A percentile compares a stretch with the other conserved stretches of the same genome.
phyloP scores from a whole-genome alignment of 2,113 vertebrate genomes.

The Oriolus oriolus region DNA sequence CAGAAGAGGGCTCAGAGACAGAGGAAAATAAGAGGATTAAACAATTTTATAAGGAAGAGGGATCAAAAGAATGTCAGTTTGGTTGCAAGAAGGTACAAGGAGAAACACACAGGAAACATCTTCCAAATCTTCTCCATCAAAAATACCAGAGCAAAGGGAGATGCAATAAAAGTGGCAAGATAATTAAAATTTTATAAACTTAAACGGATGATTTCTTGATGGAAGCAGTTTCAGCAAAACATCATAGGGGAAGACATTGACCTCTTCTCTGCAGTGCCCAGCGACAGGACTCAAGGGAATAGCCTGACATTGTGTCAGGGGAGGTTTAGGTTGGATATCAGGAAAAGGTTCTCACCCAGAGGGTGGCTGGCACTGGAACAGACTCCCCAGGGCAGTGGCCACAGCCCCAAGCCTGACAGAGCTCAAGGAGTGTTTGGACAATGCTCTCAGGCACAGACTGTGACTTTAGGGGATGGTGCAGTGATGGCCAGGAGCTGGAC shows the following conservation, averaged over 20 bases:
- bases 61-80: not conserved
- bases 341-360: not conserved
- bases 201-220: not conserved
- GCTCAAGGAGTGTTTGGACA: not conserved
- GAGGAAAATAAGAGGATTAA: not conserved
- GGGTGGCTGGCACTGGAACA: not conserved
- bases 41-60: not conserved
- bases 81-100: not conserved
- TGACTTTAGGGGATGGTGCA: not conserved
- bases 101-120: not conserved
- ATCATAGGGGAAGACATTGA: not conserved
- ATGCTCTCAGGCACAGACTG: not conserved
- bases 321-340: not conserved
- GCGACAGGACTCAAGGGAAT: not conserved
- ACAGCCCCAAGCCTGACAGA: not conserved
- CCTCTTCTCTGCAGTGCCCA: not conserved
- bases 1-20: not conserved
- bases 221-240: not conserved
- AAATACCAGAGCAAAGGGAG: not conserved
- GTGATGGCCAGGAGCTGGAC: not conserved
- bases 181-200: not conserved
- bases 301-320: not conserved
- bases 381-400: not conserved
- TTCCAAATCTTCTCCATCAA: not conserved
- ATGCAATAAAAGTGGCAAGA: not conserved